Evolutionary conservation across 2,797 vertebrate species (phyloP).

Genomic region (Poeciliopsis presidionis): DNA sequence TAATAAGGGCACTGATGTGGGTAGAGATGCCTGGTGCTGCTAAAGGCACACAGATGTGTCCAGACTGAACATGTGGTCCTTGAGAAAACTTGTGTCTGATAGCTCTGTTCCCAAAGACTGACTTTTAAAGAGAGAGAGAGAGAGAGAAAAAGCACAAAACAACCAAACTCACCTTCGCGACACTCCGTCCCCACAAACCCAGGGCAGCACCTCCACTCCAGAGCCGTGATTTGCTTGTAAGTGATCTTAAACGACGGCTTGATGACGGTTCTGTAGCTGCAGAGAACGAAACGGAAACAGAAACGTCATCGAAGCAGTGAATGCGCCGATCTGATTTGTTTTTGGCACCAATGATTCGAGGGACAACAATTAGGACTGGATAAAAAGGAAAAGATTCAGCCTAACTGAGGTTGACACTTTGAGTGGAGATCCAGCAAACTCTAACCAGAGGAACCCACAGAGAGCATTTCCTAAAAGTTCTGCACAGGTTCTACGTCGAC

Average conservation of each 20-base stretch:
- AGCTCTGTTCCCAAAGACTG: not conserved
- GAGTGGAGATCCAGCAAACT: not conserved
- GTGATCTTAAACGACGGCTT: slow-evolving; percentile 90
- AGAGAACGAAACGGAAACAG: slow-evolving; percentile 32
- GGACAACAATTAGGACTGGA: not conserved
- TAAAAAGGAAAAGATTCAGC: not conserved
- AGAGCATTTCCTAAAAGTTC: not conserved
- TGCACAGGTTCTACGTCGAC: not conserved
- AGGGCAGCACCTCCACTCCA: slow-evolving; percentile 97
- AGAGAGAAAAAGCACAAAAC: not conserved
- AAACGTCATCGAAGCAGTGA: not conserved
- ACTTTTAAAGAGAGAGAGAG: not conserved
- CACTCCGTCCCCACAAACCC: slow-evolving; percentile 94
- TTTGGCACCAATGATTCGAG: not conserved
- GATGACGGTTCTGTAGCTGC: slow-evolving; percentile 94
- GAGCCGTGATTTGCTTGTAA: slow-evolving; percentile 89
- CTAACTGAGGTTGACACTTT: not conserved
- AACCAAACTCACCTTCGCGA: slow-evolving; percentile 85
- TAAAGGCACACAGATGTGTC: slow-evolving; percentile 60
- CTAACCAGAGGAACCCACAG: not conserved
- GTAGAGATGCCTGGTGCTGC: slow-evolving; percentile 39
- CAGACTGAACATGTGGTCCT: slow-evolving; percentile 31
- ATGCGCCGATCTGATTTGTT: not conserved
- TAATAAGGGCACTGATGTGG: slow-evolving; percentile 57
- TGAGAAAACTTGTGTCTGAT: slow-evolving; percentile 20